Conservation (phyloP, 2,797 vertebrate species). For the Hylomyscus alleni region DNA sequence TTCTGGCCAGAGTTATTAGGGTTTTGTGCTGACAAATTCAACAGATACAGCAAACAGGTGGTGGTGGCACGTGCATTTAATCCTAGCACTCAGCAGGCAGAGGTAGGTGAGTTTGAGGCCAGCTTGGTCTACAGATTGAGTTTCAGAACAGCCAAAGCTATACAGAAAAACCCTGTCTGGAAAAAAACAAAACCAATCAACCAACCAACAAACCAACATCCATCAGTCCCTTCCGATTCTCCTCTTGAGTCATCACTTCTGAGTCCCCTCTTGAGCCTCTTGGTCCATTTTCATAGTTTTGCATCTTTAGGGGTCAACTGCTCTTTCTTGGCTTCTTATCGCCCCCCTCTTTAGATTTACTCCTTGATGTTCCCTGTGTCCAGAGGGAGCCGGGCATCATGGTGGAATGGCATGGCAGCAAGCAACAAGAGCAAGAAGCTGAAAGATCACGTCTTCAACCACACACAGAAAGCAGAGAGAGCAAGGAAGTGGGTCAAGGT, state of each 20-base stretch:
- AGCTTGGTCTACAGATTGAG: neutral
- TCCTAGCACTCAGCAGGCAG: neutral
- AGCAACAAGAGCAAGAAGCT: neutral
- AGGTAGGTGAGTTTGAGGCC: neutral
- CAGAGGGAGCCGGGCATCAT: neutral
- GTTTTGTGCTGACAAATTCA: neutral
- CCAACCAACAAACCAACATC: no score
- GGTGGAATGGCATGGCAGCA: neutral
- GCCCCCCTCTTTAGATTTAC: neutral
- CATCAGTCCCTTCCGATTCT: no score
- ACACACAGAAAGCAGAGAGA: neutral
- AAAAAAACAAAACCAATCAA: neutral
- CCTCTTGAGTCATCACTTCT: neutral
- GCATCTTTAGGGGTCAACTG: neutral
- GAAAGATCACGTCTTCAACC: neutral
- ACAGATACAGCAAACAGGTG: neutral
- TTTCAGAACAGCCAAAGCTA: neutral
- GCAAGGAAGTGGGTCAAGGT: neutral
- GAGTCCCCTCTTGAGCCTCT: neutral
- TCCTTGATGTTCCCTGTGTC: neutral
- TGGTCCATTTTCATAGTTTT: neutral
- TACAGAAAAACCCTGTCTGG: neutral
- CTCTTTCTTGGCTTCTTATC: neutral
- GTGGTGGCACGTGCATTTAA: neutral
- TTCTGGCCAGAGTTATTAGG: neutral